Conservation (phyloP, 92 coral and sea anemone genomes). For the Paragorgia papillata region DNA sequence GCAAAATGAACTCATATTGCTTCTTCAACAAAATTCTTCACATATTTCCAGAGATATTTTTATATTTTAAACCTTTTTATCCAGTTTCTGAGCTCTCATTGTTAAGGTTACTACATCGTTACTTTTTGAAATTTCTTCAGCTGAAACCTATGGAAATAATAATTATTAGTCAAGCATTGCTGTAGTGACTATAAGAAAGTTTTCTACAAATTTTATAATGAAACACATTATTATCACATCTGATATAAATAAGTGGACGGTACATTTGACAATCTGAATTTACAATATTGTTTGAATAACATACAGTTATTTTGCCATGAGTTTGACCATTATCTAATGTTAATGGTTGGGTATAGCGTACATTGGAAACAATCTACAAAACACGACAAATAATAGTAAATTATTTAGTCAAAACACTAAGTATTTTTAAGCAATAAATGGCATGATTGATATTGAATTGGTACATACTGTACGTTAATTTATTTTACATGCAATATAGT, state of each 20-base stretch:
- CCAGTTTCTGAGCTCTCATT: constrained; percentile 83
- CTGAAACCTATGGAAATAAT: constrained; percentile 69
- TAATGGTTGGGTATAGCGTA: constrained; percentile 73
- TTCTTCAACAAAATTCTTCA: too few species aligned
- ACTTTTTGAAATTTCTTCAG: constrained; percentile 86
- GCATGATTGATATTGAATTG: too few species aligned
- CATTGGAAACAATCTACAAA: constrained; percentile 87
- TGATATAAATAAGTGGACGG: neutral
- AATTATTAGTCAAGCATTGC: too few species aligned
- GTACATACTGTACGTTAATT: too few species aligned
- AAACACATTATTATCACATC: neutral
- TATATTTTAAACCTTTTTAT: constrained; percentile 70
- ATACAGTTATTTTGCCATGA: constrained; percentile 87
- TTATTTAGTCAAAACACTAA: too few species aligned
- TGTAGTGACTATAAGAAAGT: neutral
- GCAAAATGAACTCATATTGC: neutral
- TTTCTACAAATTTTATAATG: neutral
- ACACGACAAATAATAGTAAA: too few species aligned
- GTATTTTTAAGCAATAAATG: too few species aligned
- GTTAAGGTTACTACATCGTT: constrained; percentile 78
- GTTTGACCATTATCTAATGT: constrained; percentile 74
- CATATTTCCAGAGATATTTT: neutral
- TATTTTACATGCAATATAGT: too few species aligned
- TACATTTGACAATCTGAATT: too few species aligned
- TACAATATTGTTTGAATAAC: too few species aligned